Evolutionary conservation across 2,888 invertebrate genomes (phyloP), one percentile per base, ranked within the genome.

Genomic region (Poecilus cupreus): DNA sequence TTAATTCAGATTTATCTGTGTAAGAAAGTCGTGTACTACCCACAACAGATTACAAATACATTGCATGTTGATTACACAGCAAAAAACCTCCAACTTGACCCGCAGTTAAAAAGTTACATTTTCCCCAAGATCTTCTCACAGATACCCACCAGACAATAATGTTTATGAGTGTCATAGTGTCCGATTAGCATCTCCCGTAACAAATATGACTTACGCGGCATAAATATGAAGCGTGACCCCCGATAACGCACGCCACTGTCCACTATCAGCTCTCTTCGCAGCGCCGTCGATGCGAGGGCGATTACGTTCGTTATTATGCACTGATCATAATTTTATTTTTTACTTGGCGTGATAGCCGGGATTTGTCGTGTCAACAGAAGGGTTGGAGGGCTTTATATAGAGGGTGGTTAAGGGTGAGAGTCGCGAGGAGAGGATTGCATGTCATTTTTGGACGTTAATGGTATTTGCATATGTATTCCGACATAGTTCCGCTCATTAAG

Each of bases 401-500:
- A 13, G 24, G 32, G 13, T 20, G 11, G 26, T 79, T 32, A 79
- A 70, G 70, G 68, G 43, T 20, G 51, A 51, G 13, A 79, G 18
- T 79, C 16, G 78, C 18, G 16, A 16, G 11, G 16, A 11, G n/a
- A 43, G 32, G 80, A 72, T 80, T 80, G 80, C 80, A 80, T 80
- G 80, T 80, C 80, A 80, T 80, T 72, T 80, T 80, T 46, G 70
- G 80, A 72, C 57, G 68, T 80, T 72, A 54, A 26, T 32, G 54
- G 16, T 80, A 80, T 80, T 80, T 80, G 80, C 80, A 80, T 80
- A 80, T 80, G 51, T 80, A 80, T 80, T 72, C 70, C 51, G 70
- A 70, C 70, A 72, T 80, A 72, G 80, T 80, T 80, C 72, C 80
- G 80, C 80, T 80, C 72, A 72, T 80, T 80, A 80, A 68, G 80